Conservation (phyloP, 2,113 vertebrate genomes). For the Nannospalax galili region DNA sequence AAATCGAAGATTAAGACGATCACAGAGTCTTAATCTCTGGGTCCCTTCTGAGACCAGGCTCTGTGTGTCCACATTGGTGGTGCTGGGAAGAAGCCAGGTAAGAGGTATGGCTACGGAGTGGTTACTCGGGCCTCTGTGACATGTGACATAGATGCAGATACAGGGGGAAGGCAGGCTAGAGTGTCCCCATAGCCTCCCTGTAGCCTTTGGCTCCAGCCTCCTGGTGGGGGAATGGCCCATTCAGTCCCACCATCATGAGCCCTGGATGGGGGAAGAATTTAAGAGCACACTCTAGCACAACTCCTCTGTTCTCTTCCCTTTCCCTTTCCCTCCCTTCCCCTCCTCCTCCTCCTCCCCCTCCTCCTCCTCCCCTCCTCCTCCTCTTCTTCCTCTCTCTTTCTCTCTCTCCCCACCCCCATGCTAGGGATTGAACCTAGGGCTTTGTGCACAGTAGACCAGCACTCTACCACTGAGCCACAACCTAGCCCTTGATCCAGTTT, state of each 20-base stretch:
- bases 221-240: background rate
- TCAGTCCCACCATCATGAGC: background rate
- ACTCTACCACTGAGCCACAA: background rate
- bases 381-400: no score
- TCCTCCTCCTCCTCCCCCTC: background rate
- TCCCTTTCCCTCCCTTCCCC: background rate
- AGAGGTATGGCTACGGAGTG: background rate
- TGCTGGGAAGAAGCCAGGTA: background rate
- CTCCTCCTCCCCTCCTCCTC: no score
- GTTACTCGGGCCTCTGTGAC: fast-evolving
- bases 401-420: background rate
- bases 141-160: background rate
- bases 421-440: background rate
- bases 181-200: no score
- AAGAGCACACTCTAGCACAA: background rate
- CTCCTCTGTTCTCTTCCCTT: fast-evolving
- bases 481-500: background rate
- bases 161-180: background rate
- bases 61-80: background rate
- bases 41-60: background rate
- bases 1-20: background rate
- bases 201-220: background rate
- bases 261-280: background rate
- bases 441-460: background rate
- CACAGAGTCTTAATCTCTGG: background rate